Evolutionary conservation across 2,113 vertebrate genomes (phyloP), one percentile per base, ranked within the genome.

Genomic region (Silurus glanis): DNA sequence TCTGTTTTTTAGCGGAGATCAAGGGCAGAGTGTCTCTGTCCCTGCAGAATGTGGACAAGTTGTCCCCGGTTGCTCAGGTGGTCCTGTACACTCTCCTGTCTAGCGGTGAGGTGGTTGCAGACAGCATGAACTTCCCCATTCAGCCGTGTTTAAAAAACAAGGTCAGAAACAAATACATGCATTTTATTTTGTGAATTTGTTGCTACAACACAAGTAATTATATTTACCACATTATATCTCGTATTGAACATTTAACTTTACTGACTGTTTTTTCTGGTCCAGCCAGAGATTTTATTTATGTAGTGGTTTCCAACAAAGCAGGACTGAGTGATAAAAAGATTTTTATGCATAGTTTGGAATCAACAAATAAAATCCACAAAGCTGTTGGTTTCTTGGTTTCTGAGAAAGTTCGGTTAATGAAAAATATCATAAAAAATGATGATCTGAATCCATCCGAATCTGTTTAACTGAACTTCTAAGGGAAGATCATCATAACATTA

Each of bases 121-220:
- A 98, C 92, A 96, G 95, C 90, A 64, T 64, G 74, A 91, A 94
- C 90, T 96, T 95, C 78, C 59, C 90, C 0, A 59, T 96, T 87
- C 91, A 95, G 85, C 92, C 94, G 0, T 98, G 97, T 88, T 94
- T 98, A 82, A 89, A 71, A 16, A 97, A 98, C 93, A 96, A 96
- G 96, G 97, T 97, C 64, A 58, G 80, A 25, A 59, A 59, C 37
- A 37, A 37, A 37, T 2, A 37, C 37, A 37, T 37, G 37, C 2
- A 37, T 37, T 37, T 71, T 71, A 17, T 71, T 28, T 28, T 3
- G 28, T 61, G 6, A 6, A 2, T 72, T 47, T 17, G 37, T 72
- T 19, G 17, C 49, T 19, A 37, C 16, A 47, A 6, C 17, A 17
- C 0, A 9, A 21, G 2, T 47, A 47, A 14, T 45, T 45, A 45